These are phyloP conservation scores for Tethya wilhelma DNA, from an alignment of 37 sponge, comb jelly and placozoan genomes.

Conservation along the genomic window DNA sequence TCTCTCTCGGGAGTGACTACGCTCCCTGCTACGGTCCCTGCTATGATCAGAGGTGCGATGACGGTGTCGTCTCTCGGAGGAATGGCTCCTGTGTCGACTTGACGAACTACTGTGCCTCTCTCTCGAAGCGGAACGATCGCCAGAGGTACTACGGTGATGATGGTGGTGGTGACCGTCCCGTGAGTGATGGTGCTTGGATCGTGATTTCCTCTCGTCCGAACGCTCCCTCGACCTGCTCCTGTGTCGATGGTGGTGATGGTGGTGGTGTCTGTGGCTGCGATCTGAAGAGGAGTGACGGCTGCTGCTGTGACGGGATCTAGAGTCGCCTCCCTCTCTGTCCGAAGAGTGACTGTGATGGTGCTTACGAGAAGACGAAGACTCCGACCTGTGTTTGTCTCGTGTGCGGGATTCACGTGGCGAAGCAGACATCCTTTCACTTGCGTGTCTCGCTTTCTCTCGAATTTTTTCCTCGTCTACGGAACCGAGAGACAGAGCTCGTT, in stretches of 20 bases:
- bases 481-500: not conserved
- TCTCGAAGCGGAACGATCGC: not conserved
- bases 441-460: too few species aligned
- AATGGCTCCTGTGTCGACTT: conserved; percentile 7
- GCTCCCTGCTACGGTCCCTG: too few species aligned
- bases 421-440: not conserved
- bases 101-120: conserved; percentile 12
- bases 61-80: not conserved
- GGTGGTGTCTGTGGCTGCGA: too few species aligned
- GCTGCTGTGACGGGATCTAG: not conserved
- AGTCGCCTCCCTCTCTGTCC: not conserved
- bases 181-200: not conserved
- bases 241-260: not conserved
- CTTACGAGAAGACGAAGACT: not conserved
- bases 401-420: too few species aligned
- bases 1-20: not conserved
- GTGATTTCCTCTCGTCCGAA: not conserved
- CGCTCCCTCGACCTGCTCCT: not conserved
- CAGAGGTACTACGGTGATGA: too few species aligned
- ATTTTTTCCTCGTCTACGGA: too few species aligned
- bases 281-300: too few species aligned
- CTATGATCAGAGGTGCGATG: conserved; percentile 12
- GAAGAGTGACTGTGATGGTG: conserved; percentile 6
- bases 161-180: not conserved
- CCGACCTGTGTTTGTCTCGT: not conserved